Evolutionary conservation across 2,113 vertebrate genomes (phyloP).

Genomic region (Halcyon malimbica): DNA sequence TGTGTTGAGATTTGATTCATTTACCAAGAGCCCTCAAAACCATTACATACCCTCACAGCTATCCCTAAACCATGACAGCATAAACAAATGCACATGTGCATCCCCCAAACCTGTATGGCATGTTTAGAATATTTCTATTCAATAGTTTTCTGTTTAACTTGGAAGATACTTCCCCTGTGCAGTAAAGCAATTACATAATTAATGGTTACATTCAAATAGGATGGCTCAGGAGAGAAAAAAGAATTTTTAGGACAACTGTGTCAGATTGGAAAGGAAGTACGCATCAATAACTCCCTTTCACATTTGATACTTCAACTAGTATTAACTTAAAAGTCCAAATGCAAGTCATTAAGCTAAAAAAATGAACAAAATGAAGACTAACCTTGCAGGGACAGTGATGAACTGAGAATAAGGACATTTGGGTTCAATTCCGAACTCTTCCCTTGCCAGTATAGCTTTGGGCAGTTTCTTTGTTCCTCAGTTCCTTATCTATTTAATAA

Average conservation of each 20-base stretch:
- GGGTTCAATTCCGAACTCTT: constrained; percentile 43
- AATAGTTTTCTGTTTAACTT: background rate
- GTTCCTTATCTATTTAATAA: constrained; percentile 52
- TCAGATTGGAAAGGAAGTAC: constrained; percentile 7
- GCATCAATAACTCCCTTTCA: constrained; percentile 33
- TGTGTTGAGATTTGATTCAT: background rate
- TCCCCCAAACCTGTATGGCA: background rate
- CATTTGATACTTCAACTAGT: constrained; percentile 48
- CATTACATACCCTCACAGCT: background rate
- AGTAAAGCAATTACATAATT: constrained; percentile 19
- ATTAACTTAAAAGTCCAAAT: constrained; percentile 44
- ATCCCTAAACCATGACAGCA: background rate
- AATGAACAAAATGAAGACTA: constrained; percentile 19
- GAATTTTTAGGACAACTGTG: constrained; percentile 16
- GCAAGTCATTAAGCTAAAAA: constrained; percentile 45
- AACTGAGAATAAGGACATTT: constrained; percentile 50
- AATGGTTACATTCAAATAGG: constrained; percentile 16
- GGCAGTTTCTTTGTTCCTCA: constrained; percentile 37
- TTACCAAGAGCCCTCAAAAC: background rate
- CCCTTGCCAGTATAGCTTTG: constrained; percentile 24
- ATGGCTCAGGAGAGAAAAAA: background rate
- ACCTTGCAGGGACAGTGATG: constrained; percentile 38
- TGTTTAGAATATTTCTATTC: background rate
- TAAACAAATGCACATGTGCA: background rate
- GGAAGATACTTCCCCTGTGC: background rate